Base-by-base conservation (phyloP, 1,140 invertebrate species). In the Eumeta japonica region DNA sequence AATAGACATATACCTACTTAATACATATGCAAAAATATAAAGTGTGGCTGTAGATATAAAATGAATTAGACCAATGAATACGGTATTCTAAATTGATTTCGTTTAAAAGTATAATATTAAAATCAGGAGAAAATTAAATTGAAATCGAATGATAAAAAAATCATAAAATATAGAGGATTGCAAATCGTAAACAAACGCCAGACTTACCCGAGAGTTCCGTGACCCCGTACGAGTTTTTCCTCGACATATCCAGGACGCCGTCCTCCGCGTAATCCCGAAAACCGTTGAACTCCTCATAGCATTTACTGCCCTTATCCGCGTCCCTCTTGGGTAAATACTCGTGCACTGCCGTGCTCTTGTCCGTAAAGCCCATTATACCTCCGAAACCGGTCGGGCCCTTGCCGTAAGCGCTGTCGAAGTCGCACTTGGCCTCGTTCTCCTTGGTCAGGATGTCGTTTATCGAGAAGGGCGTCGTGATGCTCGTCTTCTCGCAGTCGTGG, bases 391-490 rank as follows among this genome's bases (percentile, higher is more conserved):
- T 42, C 19, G n/a, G n/a, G n/a, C n/a, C 48, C 45, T 35, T 48
- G 49, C 50, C 50, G 56, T 32, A 55, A 63, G 50, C 61, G 60
- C 64, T 65, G 50, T 67, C 64, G 53, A 68, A 68, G 37, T 70
- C 58, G 35, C 62, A 63, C 44, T 64, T 68, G 32, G 58, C 43
- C 35, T 72, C 62, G 32, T 66, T 64, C 37, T 73, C 64, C 41
- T 77, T 79, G 20, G 80, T 88, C 36, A 88, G 65, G 55, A 88
- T 88, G 46, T 88, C 86, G 45, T 87, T 85, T 43, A 88, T 87
- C 35, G 85, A 87, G 59, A 88, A 88, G 10, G 86, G 85, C 5
- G 85, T 88, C 2, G 72, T 63, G 28, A 70, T 50, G 52, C 54
- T 62, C 10, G 63, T 64, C 39, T 72, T 72, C 37, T 72, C 67